These are phyloP conservation scores for Fregetta grallaria DNA, from an alignment of 2,113 vertebrate species.

Conservation along the genomic window DNA sequence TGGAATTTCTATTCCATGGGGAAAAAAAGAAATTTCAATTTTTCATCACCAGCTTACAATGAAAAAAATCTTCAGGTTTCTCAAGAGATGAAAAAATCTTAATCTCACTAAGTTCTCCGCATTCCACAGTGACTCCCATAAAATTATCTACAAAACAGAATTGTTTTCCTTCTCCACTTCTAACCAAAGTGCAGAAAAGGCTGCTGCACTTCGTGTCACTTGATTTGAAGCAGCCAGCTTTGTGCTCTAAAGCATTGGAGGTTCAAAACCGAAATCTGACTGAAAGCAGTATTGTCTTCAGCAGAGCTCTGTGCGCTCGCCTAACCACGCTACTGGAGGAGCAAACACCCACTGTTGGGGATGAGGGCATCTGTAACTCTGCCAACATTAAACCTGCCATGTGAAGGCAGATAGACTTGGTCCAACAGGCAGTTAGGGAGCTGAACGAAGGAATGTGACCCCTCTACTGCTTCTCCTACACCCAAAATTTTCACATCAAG, in stretches of 20 bases:
- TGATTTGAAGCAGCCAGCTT: background rate
- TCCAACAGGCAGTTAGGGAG: background rate
- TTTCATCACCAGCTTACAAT: background rate
- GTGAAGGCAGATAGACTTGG: background rate
- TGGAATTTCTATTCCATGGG: background rate
- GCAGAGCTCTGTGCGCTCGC: background rate
- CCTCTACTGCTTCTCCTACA: background rate
- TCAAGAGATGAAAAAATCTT: background rate
- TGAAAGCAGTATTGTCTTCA: background rate
- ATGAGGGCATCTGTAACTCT: background rate
- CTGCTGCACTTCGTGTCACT: background rate
- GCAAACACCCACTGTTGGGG: background rate
- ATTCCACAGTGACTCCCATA: background rate
- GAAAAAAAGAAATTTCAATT: background rate
- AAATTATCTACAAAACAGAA: background rate
- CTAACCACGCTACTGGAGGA: background rate
- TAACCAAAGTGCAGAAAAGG: background rate
- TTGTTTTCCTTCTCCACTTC: background rate
- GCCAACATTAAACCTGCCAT: background rate
- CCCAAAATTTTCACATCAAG: background rate
- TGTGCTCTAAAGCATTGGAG: background rate
- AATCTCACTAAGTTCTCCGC: background rate
- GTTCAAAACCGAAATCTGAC: background rate
- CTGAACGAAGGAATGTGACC: background rate
- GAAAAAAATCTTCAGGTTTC: background rate